These are phyloP conservation scores for Palaemon carinicauda DNA, from an alignment of 1,140 invertebrate genomes.

Conservation along the genomic window DNA sequence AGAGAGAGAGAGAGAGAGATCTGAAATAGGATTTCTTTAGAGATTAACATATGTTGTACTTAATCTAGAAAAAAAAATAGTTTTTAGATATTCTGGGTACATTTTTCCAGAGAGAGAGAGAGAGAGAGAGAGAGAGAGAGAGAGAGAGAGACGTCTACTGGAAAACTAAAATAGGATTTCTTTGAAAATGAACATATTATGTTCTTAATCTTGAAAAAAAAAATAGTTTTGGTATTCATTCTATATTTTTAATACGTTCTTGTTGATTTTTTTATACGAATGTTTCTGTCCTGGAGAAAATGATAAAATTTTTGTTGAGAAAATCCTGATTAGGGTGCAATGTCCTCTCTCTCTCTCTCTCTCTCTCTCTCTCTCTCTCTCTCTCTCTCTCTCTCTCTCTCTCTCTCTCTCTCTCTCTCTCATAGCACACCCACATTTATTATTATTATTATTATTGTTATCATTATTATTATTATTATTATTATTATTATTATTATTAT, in stretches of 20 bases:
- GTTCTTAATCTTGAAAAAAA: not conserved
- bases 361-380: not conserved
- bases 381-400: not conserved
- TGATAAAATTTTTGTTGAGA: not conserved
- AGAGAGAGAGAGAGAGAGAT: no score
- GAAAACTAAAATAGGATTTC: not conserved
- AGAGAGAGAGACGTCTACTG: no score
- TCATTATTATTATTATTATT: no score
- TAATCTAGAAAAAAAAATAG: no score
- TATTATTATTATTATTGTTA: no score
- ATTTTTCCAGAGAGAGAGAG: not conserved
- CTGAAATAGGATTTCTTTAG: no score
- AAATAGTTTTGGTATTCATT: not conserved
- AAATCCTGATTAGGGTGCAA: not conserved
- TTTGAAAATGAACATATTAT: not conserved
- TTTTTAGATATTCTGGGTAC: no score
- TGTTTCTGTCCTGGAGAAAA: no score
- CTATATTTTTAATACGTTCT: not conserved
- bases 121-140: not conserved
- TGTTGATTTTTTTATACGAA: not conserved
- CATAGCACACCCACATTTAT: no score
- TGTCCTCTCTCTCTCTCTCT: not conserved
- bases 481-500: no score
- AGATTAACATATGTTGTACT: no score
- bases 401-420: not conserved